These are phyloP conservation scores for Machimus atricapillus DNA, from an alignment of 2,888 invertebrate genomes.

Conservation along the genomic window DNA sequence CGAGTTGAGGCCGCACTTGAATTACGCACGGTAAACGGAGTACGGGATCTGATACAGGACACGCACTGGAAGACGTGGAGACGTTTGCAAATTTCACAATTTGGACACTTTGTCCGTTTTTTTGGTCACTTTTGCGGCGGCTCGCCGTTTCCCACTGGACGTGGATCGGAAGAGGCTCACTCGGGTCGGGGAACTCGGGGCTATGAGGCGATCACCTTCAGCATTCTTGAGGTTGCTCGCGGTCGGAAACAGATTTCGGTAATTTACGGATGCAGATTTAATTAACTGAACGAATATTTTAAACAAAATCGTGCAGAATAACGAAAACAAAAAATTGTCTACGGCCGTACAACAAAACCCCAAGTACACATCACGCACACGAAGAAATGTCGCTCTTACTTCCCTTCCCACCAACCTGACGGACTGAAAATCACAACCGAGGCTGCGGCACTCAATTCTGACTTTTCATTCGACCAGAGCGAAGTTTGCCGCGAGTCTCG, in stretches of 20 bases:
- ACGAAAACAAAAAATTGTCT: constrained; percentile 40
- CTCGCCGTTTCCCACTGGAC: neutral
- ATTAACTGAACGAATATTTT: neutral
- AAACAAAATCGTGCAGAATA: constrained; percentile 19
- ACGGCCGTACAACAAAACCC: constrained; percentile 39
- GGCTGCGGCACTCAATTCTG: neutral
- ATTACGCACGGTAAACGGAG: neutral
- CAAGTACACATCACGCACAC: constrained; percentile 42
- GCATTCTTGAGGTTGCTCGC: neutral
- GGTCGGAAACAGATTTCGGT: neutral
- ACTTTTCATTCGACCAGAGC: neutral
- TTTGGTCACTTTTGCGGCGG: neutral
- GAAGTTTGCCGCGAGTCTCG: neutral
- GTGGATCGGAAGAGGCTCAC: neutral
- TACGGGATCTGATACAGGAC: neutral
- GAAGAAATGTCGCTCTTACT: constrained; percentile 41
- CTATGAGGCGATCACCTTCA: neutral
- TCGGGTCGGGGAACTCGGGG: neutral
- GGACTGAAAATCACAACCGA: neutral
- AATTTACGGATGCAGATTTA: neutral
- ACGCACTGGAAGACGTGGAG: neutral
- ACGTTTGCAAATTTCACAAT: constrained; percentile 9
- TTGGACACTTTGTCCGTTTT: neutral
- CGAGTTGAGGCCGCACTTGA: constrained; percentile 17
- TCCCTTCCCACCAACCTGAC: neutral